Evolutionary conservation across 1,140 invertebrate genomes (phyloP).

Genomic region (Drosophila lowei): DNA sequence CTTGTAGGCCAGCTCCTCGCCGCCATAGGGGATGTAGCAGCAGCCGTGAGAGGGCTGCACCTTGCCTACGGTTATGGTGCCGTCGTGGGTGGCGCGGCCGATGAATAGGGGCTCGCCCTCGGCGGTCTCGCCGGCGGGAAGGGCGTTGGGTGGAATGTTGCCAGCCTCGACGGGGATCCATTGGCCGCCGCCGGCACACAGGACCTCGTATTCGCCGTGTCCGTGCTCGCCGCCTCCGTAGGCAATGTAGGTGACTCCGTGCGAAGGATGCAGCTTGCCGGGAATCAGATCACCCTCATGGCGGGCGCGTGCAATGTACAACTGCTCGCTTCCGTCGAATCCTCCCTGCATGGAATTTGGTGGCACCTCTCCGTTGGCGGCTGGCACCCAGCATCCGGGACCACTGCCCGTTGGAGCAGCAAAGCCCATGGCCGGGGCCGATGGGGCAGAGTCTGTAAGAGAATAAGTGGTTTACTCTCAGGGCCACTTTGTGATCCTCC

Average conservation of each 20-base stretch:
- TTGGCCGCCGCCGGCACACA: constrained; percentile 85
- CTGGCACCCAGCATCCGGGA: constrained; percentile 87
- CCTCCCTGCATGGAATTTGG: constrained; percentile 89
- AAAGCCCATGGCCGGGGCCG: constrained; percentile 65
- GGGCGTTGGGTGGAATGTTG: constrained; percentile 88
- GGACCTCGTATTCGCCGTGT: constrained; percentile 89
- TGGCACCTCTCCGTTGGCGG: constrained; percentile 87
- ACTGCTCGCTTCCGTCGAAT: constrained; percentile 87
- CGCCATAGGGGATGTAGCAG: constrained; percentile 89
- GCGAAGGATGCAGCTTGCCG: constrained; percentile 89
- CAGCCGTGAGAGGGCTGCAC: constrained; percentile 88
- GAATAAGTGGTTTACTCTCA: background rate
- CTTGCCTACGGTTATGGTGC: constrained; percentile 88
- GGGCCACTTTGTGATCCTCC: background rate
- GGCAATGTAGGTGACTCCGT: constrained; percentile 89
- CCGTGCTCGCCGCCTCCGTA: constrained; percentile 91
- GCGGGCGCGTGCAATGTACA: constrained; percentile 89
- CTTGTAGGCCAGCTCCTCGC: constrained; percentile 88
- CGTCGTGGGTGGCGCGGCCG: constrained; percentile 88
- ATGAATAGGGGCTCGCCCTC: constrained; percentile 90
- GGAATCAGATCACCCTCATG: constrained; percentile 91
- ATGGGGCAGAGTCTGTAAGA: constrained; percentile 48
- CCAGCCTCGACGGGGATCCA: constrained; percentile 87
- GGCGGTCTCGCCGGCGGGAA: constrained; percentile 89
- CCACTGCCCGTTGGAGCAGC: constrained; percentile 58